These are phyloP conservation scores for Iselma pallidipennis DNA, from an alignment of 2,888 invertebrate species.

Conservation along the genomic window DNA sequence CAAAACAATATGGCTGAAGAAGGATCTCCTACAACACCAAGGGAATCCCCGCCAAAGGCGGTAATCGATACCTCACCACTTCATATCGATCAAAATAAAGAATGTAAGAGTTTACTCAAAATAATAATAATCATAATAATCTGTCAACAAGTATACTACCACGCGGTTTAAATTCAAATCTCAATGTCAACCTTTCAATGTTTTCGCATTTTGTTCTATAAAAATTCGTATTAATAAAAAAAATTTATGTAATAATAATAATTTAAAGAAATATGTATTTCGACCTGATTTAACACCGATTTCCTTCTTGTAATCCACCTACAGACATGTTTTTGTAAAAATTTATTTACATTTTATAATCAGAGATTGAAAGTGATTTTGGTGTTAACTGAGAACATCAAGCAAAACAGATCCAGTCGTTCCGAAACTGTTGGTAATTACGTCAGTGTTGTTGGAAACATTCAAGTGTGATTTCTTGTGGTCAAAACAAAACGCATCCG, in stretches of 20 bases:
- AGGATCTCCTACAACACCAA: conserved; percentile 46
- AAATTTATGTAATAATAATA: neutral
- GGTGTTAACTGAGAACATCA: conserved; percentile 20
- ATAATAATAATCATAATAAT: neutral
- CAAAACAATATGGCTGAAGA: conserved; percentile 59
- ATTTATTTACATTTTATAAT: conserved; percentile 24
- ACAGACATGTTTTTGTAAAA: conserved; percentile 9
- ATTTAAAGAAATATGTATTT: neutral
- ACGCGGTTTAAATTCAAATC: neutral
- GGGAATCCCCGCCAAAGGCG: conserved; percentile 84
- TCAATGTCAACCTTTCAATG: conserved; percentile 11
- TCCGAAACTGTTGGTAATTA: conserved; percentile 4
- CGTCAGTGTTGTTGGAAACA: conserved; percentile 4
- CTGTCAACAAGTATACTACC: neutral
- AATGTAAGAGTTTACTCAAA: conserved; percentile 81
- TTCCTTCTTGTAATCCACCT: conserved; percentile 12
- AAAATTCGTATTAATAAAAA: no score
- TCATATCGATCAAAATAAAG: conserved; percentile 96
- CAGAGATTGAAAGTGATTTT: conserved; percentile 21
- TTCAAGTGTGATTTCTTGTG: neutral
- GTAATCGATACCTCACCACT: conserved; percentile 94
- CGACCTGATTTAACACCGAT: neutral
- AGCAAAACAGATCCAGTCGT: conserved; percentile 13
- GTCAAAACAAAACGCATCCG: neutral
- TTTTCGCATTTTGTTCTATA: neutral